Base-by-base conservation (phyloP, 2,888 invertebrate genomes). In the Drosophila percnosoma region DNA sequence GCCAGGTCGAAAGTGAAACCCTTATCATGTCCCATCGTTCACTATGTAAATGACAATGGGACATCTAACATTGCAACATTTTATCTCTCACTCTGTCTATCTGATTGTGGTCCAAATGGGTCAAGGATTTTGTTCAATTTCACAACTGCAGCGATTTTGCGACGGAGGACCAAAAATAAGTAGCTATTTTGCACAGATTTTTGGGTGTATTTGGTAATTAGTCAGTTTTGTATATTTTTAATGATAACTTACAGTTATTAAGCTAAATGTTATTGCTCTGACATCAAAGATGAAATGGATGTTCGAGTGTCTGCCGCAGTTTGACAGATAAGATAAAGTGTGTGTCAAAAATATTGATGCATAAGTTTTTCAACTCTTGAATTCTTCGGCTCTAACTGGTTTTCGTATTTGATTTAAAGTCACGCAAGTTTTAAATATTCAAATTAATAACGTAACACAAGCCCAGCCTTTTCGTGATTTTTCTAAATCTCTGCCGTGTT, bases 401-500 rank as follows among this genome's bases (percentile, higher is more conserved):
- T 27, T 10, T 24, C 5, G 18, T 1, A 27, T 49, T 15, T 49
- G 2, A 10, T 10, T 24, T 49, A 18, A 49, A 49, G 45, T 45
- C 45, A 45, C 45, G 45, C 24, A 24, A 45, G 45, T 15, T 24
- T 15, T 24, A 24, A 24, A 15, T 24, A 45, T 24, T 45, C 15
- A 15, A 45, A 11, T 49, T 49, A 29, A 10, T 29, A 18, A 29
- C 8, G 33, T 64, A 63, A 36, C 38, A 52, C 10, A 54, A 33
- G 10, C 42, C 21, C 27, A 29, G 34, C 2, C 27, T 27, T 18
- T 65, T 48, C 40, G 34, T 60, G 60, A 58, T 65, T 60, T 51
- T 6, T 8, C 31, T 15, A 38, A 45, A 21, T 13, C n/a, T 36
- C 15, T 40, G 8, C n/a, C 34, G 18, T 36, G 66, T 55, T 61